A percentile compares a stretch with the other conserved stretches of the same genome.
phyloP scores from a whole-genome alignment of 2,113 vertebrate genomes.

The Pterocles orientalis region DNA sequence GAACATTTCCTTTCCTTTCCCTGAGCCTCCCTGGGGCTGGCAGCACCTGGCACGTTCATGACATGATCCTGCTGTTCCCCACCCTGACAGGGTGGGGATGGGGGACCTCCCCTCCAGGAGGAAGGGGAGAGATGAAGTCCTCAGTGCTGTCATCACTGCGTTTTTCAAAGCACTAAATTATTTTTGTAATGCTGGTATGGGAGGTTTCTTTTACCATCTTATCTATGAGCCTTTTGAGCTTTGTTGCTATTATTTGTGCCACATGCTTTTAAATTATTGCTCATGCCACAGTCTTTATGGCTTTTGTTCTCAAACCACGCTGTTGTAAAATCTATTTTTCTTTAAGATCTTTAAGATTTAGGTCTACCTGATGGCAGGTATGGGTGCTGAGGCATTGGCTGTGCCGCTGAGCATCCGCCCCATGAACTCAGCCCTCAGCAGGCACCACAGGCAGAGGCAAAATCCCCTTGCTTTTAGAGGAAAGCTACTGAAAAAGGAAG shows the following conservation, averaged over 20 bases:
- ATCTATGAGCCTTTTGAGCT: background rate
- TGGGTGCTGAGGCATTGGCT: rapidly evolving
- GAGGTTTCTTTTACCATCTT: background rate
- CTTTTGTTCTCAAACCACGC: background rate
- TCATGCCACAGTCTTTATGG: background rate
- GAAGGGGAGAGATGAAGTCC: background rate
- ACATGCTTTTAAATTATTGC: background rate
- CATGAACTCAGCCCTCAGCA: background rate
- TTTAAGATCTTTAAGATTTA: background rate
- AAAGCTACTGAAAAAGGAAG: background rate
- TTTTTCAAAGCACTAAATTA: background rate
- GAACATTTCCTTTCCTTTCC: background rate
- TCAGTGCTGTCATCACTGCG: background rate
- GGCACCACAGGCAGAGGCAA: background rate
- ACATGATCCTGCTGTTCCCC: background rate
- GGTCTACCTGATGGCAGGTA: background rate
- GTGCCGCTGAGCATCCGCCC: rapidly evolving
- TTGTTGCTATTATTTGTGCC: background rate
- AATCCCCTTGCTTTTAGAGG: background rate
- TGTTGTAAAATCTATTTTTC: background rate
- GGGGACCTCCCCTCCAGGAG: rapidly evolving
- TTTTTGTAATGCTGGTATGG: background rate
- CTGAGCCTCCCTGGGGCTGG: background rate
- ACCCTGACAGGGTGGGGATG: no score
- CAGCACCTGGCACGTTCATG: background rate